Base-by-base conservation (phyloP, 2,113 vertebrate genomes). In the Paracanthobrama guichenoti region DNA sequence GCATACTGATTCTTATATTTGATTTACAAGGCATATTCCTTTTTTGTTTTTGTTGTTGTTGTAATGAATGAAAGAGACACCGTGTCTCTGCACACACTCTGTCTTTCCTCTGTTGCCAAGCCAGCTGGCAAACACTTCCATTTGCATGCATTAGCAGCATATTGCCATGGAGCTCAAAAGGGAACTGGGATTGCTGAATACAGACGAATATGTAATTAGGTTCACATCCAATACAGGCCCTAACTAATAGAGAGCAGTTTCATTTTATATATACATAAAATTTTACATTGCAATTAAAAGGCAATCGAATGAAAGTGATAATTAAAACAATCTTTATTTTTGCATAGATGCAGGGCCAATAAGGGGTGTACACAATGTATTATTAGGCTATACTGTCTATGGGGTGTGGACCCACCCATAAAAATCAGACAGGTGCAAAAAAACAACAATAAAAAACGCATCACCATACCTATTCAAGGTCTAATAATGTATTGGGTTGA, bases 121-220 rank as follows among this genome's bases (percentile, higher is more conserved):
- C 85, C 59, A 84, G 84, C 73, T 91, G 89, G 79, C 88, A 89
- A 88, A 69, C 89, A 75, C 78, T 0, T 81, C 85, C 83, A 90
- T 92, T 93, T 93, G 74, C 92, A 93, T 92, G 89, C 87, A 90
- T 88, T 90, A 91, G 88, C 86, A 91, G 84, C 79, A 42, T 42
- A 89, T 85, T 88, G 84, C 88, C 82, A 88, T 62, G 77, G 88
- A 44, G 85, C 86, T 88, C 81, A 85, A 87, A 87, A 79, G 28
- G 62, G 75, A 74, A 77, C 78, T 44, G 78, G 85, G 85, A 84
- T 88, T 76, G 64, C 46, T 82, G 86, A 89, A 89, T 86, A 75
- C 75, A 66, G 76, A 71, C 85, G 80, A 87, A 88, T 89, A 76
- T 89, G 74, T 90, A 87, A 89, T 90, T 88, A 88, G 84, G 84